phyloP scores from a whole-genome alignment of 2,113 vertebrate species.

The Sterrhoptilus dennistouni region DNA sequence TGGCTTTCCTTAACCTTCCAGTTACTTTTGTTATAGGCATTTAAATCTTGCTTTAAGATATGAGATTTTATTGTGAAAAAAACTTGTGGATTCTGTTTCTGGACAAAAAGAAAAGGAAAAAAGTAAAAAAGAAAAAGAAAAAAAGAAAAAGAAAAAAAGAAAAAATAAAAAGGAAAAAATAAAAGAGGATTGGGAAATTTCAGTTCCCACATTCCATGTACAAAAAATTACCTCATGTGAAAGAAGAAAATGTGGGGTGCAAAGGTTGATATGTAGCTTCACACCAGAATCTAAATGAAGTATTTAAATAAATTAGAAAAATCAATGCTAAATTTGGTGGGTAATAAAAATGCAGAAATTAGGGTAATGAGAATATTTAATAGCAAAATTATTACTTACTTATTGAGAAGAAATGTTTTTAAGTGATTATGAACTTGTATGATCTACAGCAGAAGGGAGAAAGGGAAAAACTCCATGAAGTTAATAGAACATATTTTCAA shows the following conservation, averaged over 20 bases:
- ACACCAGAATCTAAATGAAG: not conserved
- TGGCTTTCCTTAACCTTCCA: not conserved
- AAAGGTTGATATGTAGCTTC: not conserved
- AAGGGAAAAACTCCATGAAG: not conserved
- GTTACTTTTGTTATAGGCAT: not conserved
- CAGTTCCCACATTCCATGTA: rapidly evolving
- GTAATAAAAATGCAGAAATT: not conserved
- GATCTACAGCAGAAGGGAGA: not conserved
- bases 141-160: rapidly evolving
- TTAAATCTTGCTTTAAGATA: not conserved
- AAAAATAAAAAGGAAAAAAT: no score
- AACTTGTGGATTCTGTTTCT: not conserved
- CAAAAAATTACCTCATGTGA: not conserved
- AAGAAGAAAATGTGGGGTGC: not conserved
- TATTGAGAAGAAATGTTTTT: not conserved
- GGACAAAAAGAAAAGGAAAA: not conserved
- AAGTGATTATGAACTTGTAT: not conserved
- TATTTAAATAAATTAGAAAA: not conserved
- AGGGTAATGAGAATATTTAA: not conserved
- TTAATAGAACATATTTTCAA: not conserved
- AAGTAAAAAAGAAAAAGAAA: not conserved
- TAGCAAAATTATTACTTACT: not conserved
- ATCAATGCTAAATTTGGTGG: not conserved
- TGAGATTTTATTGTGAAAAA: not conserved
- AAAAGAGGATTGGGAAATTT: not conserved